Conservation (phyloP, 2,797 vertebrate species). For the Glossophaga mutica region DNA sequence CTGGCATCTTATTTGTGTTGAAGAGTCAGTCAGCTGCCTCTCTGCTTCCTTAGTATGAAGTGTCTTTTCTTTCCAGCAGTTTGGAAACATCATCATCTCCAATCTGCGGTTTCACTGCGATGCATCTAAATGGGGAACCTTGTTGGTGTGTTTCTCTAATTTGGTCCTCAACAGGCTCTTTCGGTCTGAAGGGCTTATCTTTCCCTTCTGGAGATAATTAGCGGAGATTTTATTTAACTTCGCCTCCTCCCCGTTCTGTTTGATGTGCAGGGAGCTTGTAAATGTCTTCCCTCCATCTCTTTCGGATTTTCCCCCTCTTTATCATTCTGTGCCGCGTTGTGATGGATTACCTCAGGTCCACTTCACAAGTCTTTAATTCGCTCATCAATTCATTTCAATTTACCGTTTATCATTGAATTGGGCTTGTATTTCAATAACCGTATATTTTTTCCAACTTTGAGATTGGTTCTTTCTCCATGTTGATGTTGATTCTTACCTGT, state of each 20-base stretch:
- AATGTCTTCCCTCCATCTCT: not conserved
- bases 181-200: not conserved
- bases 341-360: not conserved
- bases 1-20: not conserved
- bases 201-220: not conserved
- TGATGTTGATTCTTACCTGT: not conserved
- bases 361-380: not conserved
- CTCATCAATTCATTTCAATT: not conserved
- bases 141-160: not conserved
- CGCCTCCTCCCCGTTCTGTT: not conserved
- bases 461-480: not conserved
- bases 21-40: not conserved
- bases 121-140: too few relatives aligned
- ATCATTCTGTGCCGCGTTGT: not conserved
- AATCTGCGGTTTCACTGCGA: not conserved
- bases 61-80: not conserved
- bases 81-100: not conserved
- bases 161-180: too few relatives aligned
- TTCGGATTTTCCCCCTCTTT: not conserved
- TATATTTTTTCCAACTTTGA: not conserved
- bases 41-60: not conserved
- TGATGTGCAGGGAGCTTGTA: accelerated
- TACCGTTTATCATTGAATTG: not conserved
- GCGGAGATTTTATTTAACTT: not conserved
- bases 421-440: not conserved